Conservation (phyloP, 2,113 vertebrate genomes). For the Mormoops blainvillei region DNA sequence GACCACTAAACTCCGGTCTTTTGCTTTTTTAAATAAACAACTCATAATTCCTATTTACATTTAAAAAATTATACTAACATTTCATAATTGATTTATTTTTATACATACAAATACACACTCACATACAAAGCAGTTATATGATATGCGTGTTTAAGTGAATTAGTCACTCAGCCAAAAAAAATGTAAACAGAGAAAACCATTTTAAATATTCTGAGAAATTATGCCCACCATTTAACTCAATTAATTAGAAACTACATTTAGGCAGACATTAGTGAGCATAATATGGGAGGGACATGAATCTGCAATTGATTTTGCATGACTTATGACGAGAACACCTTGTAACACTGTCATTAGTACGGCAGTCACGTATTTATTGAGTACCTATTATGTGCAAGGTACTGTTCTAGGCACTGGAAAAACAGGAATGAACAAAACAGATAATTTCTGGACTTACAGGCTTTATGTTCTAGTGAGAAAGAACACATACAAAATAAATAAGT, state of each 20-base stretch:
- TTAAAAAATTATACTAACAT: constrained; percentile 15
- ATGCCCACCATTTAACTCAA: background rate
- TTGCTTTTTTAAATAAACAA: constrained; percentile 38
- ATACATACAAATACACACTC: background rate
- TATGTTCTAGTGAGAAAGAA: background rate
- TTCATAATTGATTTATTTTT: constrained; percentile 19
- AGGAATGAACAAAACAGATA: background rate
- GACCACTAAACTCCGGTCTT: background rate
- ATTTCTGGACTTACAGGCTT: background rate
- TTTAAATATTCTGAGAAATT: constrained; percentile 28
- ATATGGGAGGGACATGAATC: background rate
- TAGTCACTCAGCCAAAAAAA: background rate
- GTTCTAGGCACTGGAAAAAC: background rate
- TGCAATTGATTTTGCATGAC: background rate
- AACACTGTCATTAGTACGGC: background rate
- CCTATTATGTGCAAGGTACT: background rate
- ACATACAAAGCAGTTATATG: background rate
- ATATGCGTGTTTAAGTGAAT: background rate
- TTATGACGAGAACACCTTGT: background rate
- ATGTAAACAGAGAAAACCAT: background rate
- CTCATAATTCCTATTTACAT: constrained; percentile 1
- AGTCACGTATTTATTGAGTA: background rate
- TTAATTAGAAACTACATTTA: background rate
- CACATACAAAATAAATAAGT: background rate
- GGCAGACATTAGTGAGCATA: background rate